phyloP scores from a whole-genome alignment of 2,888 invertebrate species.

The Anodontia alba region DNA sequence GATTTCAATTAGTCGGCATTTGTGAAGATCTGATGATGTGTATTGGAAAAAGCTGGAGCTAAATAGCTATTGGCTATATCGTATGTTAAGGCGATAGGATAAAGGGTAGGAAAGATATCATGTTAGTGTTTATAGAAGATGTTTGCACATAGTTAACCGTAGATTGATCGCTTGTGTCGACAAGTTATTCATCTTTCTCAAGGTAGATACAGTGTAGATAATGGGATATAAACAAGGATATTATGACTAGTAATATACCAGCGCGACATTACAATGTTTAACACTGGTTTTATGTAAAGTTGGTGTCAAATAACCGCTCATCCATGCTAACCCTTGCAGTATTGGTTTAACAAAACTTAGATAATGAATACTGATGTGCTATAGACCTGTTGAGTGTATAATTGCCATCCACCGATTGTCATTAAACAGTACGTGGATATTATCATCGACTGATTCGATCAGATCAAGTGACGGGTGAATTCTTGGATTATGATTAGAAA shows the following conservation, averaged over 20 bases:
- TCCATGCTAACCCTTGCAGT: slow-evolving; percentile 10
- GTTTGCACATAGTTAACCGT: slow-evolving; percentile 14
- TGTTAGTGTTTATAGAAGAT: slow-evolving; percentile 15
- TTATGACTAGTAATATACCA: slow-evolving; percentile 27
- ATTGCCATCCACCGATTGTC: slow-evolving; percentile 8
- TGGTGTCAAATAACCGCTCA: slow-evolving; percentile 8
- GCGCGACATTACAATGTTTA: not conserved
- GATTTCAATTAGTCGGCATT: slow-evolving; percentile 61
- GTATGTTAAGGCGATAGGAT: not conserved
- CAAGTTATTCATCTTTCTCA: slow-evolving; percentile 21
- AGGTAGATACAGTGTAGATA: slow-evolving; percentile 38
- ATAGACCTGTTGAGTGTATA: slow-evolving; percentile 15
- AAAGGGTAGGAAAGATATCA: not conserved
- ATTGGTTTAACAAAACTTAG: slow-evolving; percentile 5
- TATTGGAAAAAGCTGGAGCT: slow-evolving; percentile 56
- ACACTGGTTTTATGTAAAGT: slow-evolving; percentile 7
- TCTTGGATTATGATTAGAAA: not conserved
- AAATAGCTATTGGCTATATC: slow-evolving; percentile 55
- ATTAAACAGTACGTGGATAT: not conserved
- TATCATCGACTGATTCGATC: slow-evolving; percentile 4
- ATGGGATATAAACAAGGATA: slow-evolving; percentile 37
- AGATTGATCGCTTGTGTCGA: slow-evolving; percentile 21
- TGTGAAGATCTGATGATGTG: slow-evolving; percentile 53
- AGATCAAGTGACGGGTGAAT: not conserved
- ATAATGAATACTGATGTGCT: not conserved